Conservation (phyloP, 2,888 invertebrate genomes). For the Strigamia transsilvanica region DNA sequence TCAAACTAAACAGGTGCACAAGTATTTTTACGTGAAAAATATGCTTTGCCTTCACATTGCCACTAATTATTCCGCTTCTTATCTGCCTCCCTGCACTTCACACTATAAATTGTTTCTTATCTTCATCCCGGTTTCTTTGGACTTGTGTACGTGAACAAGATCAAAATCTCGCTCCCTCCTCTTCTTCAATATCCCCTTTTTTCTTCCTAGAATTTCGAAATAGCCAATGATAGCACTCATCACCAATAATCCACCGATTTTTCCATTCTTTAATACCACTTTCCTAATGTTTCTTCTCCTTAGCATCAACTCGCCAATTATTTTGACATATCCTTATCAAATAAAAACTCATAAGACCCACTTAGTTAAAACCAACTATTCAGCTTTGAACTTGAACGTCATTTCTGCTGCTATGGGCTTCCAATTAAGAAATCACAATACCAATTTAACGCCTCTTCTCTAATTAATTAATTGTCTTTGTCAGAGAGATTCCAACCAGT, state of each 20-base stretch:
- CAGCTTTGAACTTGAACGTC: slow-evolving; percentile 21
- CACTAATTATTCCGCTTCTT: slow-evolving; percentile 26
- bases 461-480: slow-evolving; percentile 54
- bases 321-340: slow-evolving; percentile 3
- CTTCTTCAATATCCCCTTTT: slow-evolving; percentile 11
- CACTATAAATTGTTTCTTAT: slow-evolving; percentile 30
- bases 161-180: slow-evolving; percentile 20
- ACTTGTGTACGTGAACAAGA: slow-evolving; percentile 30
- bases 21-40: slow-evolving; percentile 17
- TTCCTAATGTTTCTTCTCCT: background rate
- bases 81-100: slow-evolving; percentile 26
- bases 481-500: slow-evolving; percentile 45
- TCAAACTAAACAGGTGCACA: background rate
- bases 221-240: slow-evolving; percentile 1
- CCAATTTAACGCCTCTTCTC: slow-evolving; percentile 51
- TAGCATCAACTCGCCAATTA: slow-evolving; percentile 11
- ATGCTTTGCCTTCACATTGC: slow-evolving; percentile 21
- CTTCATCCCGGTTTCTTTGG: slow-evolving; percentile 26
- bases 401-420: slow-evolving; percentile 28
- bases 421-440: slow-evolving; percentile 54
- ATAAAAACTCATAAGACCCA: slow-evolving; percentile 11
- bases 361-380: slow-evolving; percentile 11
- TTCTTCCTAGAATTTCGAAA: background rate
- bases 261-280: background rate
- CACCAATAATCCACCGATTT: slow-evolving; percentile 25